Conservation (phyloP, 1,140 invertebrate genomes). For the Drosophila lacertosa region DNA sequence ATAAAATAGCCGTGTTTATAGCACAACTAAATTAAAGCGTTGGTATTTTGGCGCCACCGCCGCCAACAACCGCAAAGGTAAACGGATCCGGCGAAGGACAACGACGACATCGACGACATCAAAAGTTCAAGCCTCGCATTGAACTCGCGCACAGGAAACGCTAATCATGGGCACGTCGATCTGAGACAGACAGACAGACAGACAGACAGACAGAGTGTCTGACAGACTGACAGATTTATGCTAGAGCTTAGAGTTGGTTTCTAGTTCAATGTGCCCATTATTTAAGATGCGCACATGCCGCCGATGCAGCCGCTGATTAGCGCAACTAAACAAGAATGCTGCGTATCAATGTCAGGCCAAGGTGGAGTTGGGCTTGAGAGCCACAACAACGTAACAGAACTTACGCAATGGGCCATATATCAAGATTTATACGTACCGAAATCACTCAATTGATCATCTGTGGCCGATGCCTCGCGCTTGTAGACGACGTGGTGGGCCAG, state of each 20-base stretch:
- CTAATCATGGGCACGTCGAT: slow-evolving; percentile 72
- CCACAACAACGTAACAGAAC: background rate
- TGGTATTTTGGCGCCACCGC: slow-evolving; percentile 73
- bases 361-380: background rate
- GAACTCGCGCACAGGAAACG: slow-evolving; percentile 74
- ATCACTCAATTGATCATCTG: slow-evolving; percentile 87
- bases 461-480: slow-evolving; percentile 85
- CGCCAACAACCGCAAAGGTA: slow-evolving; percentile 48
- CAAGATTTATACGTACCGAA: slow-evolving; percentile 86
- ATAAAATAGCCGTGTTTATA: slow-evolving; percentile 62
- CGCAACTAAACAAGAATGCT: slow-evolving; percentile 17
- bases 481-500: slow-evolving; percentile 87
- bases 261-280: slow-evolving; percentile 77
- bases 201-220: slow-evolving; percentile 10
- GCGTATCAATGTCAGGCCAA: slow-evolving; percentile 32
- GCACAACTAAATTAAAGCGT: slow-evolving; percentile 37
- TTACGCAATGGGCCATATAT: background rate
- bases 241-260: slow-evolving; percentile 35
- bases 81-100: slow-evolving; percentile 71
- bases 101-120: slow-evolving; percentile 9
- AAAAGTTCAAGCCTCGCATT: slow-evolving; percentile 58
- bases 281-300: slow-evolving; percentile 13
- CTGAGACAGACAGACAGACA: slow-evolving; percentile 27
- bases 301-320: slow-evolving; percentile 17
- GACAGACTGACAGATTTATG: slow-evolving; percentile 59